Evolutionary conservation across 1,140 invertebrate genomes (phyloP).

Genomic region (Drosophila carrolli): DNA sequence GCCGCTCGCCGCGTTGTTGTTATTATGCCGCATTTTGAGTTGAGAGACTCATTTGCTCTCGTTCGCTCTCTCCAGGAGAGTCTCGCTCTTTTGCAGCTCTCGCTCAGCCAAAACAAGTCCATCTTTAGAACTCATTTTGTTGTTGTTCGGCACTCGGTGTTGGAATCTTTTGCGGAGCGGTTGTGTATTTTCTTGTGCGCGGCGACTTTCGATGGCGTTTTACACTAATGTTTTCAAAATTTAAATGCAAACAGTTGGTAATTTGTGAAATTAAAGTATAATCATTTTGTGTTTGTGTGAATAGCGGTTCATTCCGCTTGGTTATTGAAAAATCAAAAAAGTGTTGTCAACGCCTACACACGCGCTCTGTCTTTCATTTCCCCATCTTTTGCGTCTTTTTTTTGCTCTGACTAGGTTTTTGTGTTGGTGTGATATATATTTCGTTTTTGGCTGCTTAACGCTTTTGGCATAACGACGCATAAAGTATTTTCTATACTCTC

Average conservation of each 20-base stretch:
- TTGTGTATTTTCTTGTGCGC: conserved; percentile 60
- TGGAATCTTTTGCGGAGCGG: conserved; percentile 56
- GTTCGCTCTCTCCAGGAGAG: neutral
- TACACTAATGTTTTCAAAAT: conserved; percentile 33
- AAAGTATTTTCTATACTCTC: conserved; percentile 8
- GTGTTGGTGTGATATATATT: conserved; percentile 22
- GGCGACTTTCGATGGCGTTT: conserved; percentile 54
- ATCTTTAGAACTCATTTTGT: conserved; percentile 10
- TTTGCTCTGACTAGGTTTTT: conserved; percentile 7
- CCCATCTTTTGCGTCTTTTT: conserved; percentile 8
- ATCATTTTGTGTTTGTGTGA: conserved; percentile 2
- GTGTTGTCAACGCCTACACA: conserved; percentile 20
- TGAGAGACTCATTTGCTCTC: neutral
- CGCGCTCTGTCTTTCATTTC: conserved; percentile 14
- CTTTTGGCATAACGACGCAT: conserved; percentile 5
- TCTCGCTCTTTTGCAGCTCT: conserved; percentile 9
- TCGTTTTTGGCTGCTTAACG: conserved; percentile 13
- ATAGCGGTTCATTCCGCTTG: conserved; percentile 5
- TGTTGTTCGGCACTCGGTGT: conserved; percentile 14
- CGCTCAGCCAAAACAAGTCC: neutral
- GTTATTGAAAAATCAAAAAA: conserved; percentile 1
- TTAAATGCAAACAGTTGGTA: conserved; percentile 41
- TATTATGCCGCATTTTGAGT: conserved; percentile 63
- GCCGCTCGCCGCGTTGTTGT: conserved; percentile 42
- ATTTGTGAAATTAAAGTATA: conserved; percentile 22